Conservation (phyloP, 2,113 vertebrate genomes). For the Platysteira castanea region DNA sequence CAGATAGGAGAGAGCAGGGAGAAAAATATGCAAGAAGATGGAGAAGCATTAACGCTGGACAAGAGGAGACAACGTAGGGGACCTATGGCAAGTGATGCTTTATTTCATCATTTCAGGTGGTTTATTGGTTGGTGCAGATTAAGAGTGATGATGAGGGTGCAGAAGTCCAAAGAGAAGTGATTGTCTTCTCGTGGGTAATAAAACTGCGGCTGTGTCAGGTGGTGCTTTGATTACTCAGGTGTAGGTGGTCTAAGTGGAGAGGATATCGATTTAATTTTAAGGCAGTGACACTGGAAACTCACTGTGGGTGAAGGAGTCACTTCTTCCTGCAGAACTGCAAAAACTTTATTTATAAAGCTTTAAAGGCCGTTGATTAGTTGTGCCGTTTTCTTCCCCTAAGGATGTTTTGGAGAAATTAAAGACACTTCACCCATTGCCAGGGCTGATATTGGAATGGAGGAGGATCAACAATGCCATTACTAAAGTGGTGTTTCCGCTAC, state of each 20-base stretch:
- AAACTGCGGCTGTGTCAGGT: neutral
- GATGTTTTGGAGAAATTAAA: slow-evolving; percentile 91
- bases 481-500: slow-evolving; percentile 93
- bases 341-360: neutral
- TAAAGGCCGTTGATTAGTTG: neutral
- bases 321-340: neutral
- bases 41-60: neutral
- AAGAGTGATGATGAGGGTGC: neutral
- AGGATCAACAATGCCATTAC: slow-evolving; percentile 92
- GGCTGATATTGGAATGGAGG: slow-evolving; percentile 93
- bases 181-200: neutral
- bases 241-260: neutral
- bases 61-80: neutral
- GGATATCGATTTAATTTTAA: neutral
- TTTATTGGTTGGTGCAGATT: neutral
- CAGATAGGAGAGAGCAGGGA: neutral
- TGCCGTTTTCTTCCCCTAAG: slow-evolving; percentile 67
- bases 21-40: neutral
- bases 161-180: neutral
- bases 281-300: neutral
- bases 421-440: slow-evolving; percentile 85
- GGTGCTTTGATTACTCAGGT: neutral
- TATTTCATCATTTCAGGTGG: neutral
- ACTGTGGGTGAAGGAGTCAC: neutral
- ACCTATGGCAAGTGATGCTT: neutral